phyloP scores from a whole-genome alignment of 2,888 invertebrate species.

The Drosophila suboccidentalis region DNA sequence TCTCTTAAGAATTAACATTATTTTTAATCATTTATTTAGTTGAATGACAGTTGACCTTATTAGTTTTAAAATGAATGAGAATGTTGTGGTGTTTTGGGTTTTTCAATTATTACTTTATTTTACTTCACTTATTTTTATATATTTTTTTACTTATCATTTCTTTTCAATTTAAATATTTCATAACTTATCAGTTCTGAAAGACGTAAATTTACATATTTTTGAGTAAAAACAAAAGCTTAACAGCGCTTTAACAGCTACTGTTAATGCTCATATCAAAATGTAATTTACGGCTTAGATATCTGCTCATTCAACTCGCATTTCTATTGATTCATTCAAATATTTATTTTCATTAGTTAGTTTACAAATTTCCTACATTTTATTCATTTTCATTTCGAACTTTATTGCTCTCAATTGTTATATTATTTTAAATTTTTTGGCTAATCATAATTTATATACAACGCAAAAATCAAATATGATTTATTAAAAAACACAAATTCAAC shows the following conservation, averaged over 20 bases:
- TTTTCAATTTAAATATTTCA: constrained; percentile 9
- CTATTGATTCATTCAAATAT: constrained; percentile 17
- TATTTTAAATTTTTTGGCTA: constrained; percentile 39
- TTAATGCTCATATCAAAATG: not conserved
- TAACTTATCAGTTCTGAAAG: constrained; percentile 1
- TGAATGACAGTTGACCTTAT: constrained; percentile 47
- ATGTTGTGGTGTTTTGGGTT: constrained; percentile 36
- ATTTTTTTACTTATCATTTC: not conserved
- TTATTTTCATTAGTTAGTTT: constrained; percentile 22
- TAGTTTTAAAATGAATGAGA: constrained; percentile 47
- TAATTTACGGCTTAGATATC: constrained; percentile 12
- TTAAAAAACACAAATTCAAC: constrained; percentile 70
- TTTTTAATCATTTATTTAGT: constrained; percentile 53
- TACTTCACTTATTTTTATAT: not conserved
- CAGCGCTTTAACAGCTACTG: not conserved
- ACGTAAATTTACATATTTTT: constrained; percentile 3
- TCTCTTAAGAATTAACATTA: constrained; percentile 35
- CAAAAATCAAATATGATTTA: constrained; percentile 64
- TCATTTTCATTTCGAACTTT: constrained; percentile 31
- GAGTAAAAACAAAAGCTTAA: not conserved
- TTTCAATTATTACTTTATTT: constrained; percentile 2
- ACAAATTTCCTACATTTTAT: constrained; percentile 12
- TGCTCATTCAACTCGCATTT: constrained; percentile 44
- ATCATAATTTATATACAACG: constrained; percentile 49
- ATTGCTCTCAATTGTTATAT: constrained; percentile 25